These are phyloP conservation scores for Holacanthus passer DNA, from an alignment of 2,113 vertebrate genomes.

Conservation along the genomic window DNA sequence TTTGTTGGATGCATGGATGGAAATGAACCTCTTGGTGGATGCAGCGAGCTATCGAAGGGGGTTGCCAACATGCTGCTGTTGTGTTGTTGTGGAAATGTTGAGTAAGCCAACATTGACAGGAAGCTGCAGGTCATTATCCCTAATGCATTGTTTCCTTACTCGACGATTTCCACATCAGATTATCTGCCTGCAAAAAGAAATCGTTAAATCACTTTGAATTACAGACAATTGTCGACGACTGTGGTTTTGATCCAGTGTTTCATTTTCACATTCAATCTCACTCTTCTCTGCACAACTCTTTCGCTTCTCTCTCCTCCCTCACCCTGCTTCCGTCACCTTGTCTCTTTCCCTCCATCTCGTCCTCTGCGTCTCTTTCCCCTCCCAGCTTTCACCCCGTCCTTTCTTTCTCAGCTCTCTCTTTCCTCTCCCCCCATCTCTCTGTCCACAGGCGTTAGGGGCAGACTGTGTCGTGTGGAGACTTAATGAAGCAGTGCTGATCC, in stretches of 20 bases:
- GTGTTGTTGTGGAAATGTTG: conserved; percentile 22
- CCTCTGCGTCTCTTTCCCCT: neutral
- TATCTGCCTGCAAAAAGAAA: neutral
- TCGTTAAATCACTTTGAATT: conserved; percentile 8
- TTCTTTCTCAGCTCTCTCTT: neutral
- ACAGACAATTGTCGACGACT: neutral
- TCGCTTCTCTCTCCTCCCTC: neutral
- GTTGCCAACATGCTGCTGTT: neutral
- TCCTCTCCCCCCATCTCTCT: conserved; percentile 29
- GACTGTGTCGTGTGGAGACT: conserved; percentile 58
- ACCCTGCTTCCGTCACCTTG: neutral
- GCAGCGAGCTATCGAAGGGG: neutral
- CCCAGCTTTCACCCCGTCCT: conserved; percentile 2
- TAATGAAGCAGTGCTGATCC: conserved; percentile 76
- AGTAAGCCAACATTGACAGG: conserved; percentile 19
- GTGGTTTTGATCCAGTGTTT: neutral
- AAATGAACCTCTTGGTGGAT: conserved; percentile 11
- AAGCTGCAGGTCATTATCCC: conserved; percentile 29
- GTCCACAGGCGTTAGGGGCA: conserved; percentile 52
- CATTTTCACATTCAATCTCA: neutral
- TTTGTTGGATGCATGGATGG: conserved; percentile 3
- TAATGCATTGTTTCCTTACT: conserved; percentile 26
- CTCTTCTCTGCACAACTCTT: fast-evolving
- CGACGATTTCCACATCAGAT: neutral
- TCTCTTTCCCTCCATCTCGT: conserved; percentile 5